A percentile compares a stretch with the other conserved stretches of the same genome.
phyloP scores from a whole-genome alignment of 2,888 invertebrate genomes.

The Callimorpha dominula region DNA sequence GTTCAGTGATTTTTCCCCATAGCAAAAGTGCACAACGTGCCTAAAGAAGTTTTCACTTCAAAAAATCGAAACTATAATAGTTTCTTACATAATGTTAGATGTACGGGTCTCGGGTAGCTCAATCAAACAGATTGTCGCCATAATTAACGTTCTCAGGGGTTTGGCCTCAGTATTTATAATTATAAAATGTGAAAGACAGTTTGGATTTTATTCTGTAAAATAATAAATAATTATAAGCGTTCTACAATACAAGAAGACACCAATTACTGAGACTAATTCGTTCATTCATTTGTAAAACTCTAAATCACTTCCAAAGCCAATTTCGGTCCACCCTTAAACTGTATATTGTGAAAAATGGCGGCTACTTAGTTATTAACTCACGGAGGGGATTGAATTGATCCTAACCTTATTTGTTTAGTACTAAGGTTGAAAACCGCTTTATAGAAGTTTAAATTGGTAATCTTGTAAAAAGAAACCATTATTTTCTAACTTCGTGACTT shows the following conservation, averaged over 20 bases:
- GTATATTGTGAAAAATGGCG: constrained; percentile 25
- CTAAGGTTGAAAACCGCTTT: constrained; percentile 13
- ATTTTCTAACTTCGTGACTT: constrained; percentile 12
- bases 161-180: no score
- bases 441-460: constrained; percentile 13
- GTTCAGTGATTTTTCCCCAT: no score
- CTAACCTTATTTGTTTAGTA: constrained; percentile 6
- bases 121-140: no score
- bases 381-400: constrained; percentile 7
- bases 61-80: no score
- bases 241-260: neutral
- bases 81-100: no score
- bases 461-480: constrained; percentile 14
- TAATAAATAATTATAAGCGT: neutral
- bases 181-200: no score
- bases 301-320: constrained; percentile 24
- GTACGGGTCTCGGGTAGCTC: no score
- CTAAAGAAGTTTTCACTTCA: no score
- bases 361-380: constrained; percentile 7
- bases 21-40: no score
- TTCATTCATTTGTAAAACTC: constrained; percentile 8
- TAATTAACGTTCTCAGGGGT: no score
- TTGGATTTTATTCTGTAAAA: no score
- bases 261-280: neutral
- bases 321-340: constrained; percentile 17